Percentiles rank a stretch among this genome's conserved stretches.
phyloP scores from a whole-genome alignment of 1,140 invertebrate species.

The Centruroides sculpturatus region DNA sequence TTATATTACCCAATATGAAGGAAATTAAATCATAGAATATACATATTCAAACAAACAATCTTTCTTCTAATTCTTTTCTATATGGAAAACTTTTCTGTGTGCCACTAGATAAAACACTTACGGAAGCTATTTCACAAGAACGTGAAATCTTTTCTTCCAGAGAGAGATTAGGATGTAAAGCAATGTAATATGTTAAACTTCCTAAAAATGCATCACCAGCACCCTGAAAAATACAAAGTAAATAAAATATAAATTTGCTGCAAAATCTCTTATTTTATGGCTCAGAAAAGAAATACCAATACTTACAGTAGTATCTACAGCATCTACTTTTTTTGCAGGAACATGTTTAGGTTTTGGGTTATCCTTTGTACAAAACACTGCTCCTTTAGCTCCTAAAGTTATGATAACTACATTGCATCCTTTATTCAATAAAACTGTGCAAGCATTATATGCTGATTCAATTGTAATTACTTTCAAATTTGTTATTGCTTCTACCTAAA shows the following conservation, averaged over 20 bases:
- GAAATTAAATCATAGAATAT: too few relatives aligned
- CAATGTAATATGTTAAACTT: conserved; percentile 59
- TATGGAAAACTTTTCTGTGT: conserved; percentile 70
- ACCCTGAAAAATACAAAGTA: conserved; percentile 39
- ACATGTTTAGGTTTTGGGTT: conserved; percentile 38
- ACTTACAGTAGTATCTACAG: conserved; percentile 77
- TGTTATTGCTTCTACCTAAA: conserved; percentile 51
- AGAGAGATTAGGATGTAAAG: conserved; percentile 38
- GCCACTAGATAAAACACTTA: conserved; percentile 58
- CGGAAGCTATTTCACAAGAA: conserved; percentile 54
- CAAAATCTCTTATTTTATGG: too few relatives aligned
- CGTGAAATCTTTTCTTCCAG: conserved; percentile 49
- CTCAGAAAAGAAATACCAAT: background rate
- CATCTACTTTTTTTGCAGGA: conserved; percentile 42
- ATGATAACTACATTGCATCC: conserved; percentile 64
- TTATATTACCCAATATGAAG: too few relatives aligned
- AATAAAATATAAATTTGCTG: too few relatives aligned
- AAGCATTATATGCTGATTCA: conserved; percentile 37
- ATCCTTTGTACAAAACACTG: conserved; percentile 42
- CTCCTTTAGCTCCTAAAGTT: conserved; percentile 55
- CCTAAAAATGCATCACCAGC: conserved; percentile 89
- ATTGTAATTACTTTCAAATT: conserved; percentile 32
- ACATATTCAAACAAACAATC: conserved; percentile 18
- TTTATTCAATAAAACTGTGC: conserved; percentile 40
- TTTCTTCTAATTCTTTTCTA: conserved; percentile 35